phyloP scores from a whole-genome alignment of 2,888 invertebrate species.

The Philhelius pedissequus region DNA sequence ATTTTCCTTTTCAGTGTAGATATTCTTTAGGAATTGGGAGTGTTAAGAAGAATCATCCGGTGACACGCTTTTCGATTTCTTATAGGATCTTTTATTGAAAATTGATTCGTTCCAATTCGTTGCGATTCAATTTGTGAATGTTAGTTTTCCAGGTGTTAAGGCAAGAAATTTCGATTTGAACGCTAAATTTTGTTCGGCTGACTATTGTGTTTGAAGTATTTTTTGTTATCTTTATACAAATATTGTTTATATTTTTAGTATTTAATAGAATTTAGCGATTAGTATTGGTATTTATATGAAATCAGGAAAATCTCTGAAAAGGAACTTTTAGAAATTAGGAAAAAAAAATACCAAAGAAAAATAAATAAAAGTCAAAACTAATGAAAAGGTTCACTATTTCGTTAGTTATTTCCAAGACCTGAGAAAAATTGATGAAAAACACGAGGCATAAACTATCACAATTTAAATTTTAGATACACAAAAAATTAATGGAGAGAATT shows the following conservation, averaged over 20 bases:
- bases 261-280: conserved; percentile 9
- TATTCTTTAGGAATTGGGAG: conserved; percentile 3
- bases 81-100: conserved; percentile 20
- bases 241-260: conserved; percentile 35
- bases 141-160: conserved; percentile 69
- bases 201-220: conserved; percentile 26
- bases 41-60: conserved; percentile 37
- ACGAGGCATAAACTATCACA: too few relatives aligned
- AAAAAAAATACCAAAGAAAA: too few relatives aligned
- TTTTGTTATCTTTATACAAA: conserved; percentile 11
- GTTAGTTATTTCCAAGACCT: too few relatives aligned
- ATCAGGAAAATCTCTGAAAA: background rate
- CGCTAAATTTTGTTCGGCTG: conserved; percentile 52
- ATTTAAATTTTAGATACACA: too few relatives aligned
- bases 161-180: conserved; percentile 69
- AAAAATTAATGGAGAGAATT: too few relatives aligned
- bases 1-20: conserved; percentile 20
- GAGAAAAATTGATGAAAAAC: too few relatives aligned
- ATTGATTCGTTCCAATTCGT: conserved; percentile 69
- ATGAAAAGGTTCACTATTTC: too few relatives aligned
- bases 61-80: conserved; percentile 59
- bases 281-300: background rate
- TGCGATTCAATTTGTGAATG: conserved; percentile 50
- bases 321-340: background rate
- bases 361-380: too few relatives aligned